Evolutionary conservation across 2,888 invertebrate species (phyloP).

Genomic region (Ochropacha duplaris): DNA sequence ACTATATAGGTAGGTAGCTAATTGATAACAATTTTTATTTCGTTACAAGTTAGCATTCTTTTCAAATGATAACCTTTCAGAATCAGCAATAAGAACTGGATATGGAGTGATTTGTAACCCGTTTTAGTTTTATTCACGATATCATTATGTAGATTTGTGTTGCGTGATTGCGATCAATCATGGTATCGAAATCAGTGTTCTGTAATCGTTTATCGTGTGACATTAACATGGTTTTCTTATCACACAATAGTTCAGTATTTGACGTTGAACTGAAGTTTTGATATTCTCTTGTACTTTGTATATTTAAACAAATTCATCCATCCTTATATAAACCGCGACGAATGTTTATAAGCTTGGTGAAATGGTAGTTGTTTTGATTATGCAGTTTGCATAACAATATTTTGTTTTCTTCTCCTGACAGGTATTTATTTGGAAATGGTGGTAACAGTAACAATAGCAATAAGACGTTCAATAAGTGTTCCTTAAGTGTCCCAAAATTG

Average conservation of each 20-base stretch:
- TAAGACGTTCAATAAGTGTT: too few relatives aligned
- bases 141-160: neutral
- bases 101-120: neutral
- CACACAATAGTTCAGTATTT: neutral
- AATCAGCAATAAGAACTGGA: too few relatives aligned
- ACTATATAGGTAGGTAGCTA: too few relatives aligned
- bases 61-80: too few relatives aligned
- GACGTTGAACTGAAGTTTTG: neutral
- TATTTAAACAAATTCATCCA: neutral
- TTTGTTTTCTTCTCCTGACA: too few relatives aligned
- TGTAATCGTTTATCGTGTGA: neutral
- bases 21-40: too few relatives aligned
- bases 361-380: neutral
- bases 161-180: neutral
- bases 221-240: neutral
- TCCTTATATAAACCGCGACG: neutral
- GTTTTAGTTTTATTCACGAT: too few relatives aligned
- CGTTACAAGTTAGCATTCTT: too few relatives aligned
- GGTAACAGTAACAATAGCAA: too few relatives aligned
- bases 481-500: too few relatives aligned
- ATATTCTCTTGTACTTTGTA: neutral
- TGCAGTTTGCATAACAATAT: neutral
- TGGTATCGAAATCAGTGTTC: neutral
- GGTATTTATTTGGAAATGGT: too few relatives aligned
- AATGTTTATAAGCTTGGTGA: neutral